These are phyloP conservation scores for Poecilia wingei DNA, from an alignment of 2,797 vertebrate genomes.

Conservation along the genomic window DNA sequence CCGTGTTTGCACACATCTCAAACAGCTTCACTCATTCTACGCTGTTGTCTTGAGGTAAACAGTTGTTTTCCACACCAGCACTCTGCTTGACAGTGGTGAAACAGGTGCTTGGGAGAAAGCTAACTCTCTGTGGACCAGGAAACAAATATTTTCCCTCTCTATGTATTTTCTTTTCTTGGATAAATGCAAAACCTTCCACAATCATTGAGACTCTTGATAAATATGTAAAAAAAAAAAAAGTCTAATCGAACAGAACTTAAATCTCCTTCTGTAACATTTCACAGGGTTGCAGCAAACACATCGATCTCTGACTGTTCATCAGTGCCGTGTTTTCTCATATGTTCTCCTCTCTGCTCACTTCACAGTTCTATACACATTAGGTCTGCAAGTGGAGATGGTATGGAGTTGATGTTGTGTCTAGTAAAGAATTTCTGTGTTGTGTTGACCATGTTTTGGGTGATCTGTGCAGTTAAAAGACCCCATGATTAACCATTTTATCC, in stretches of 20 bases:
- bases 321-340: background rate
- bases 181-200: background rate
- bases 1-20: slow-evolving; percentile 1
- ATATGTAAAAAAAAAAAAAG: background rate
- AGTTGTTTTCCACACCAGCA: slow-evolving; percentile 61
- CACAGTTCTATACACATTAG: background rate
- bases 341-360: background rate
- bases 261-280: background rate
- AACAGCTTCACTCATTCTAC: slow-evolving; percentile 7
- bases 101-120: slow-evolving; percentile 60
- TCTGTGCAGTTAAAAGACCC: background rate
- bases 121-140: slow-evolving; percentile 6
- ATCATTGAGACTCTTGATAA: background rate
- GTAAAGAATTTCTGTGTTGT: background rate
- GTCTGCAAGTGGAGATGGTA: background rate
- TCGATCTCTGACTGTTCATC: background rate
- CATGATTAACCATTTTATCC: background rate
- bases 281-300: background rate
- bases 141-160: background rate
- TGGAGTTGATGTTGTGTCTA: background rate
- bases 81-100: slow-evolving; percentile 25
- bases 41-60: slow-evolving; percentile 66
- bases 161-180: background rate
- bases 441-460: background rate
- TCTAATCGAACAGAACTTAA: background rate